Conservation (phyloP, 1,140 invertebrate species). For the Coelopa frigida region DNA sequence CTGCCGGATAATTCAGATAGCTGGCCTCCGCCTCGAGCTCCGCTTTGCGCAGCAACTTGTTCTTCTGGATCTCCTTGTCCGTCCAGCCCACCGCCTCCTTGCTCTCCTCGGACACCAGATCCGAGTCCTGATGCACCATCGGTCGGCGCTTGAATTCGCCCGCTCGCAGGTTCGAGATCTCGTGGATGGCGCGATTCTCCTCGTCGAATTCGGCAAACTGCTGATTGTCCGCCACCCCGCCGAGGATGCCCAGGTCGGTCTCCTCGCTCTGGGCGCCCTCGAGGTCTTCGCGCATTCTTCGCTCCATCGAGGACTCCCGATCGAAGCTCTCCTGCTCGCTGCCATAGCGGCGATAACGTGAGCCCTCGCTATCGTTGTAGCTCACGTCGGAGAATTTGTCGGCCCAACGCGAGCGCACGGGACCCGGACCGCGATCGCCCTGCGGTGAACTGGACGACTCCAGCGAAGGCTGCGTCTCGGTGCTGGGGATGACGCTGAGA, state of each 20-base stretch:
- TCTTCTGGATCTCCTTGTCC: constrained; percentile 38
- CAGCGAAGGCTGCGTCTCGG: constrained; percentile 40
- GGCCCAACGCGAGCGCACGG: constrained; percentile 47
- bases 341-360: constrained; percentile 33
- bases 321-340: constrained; percentile 44
- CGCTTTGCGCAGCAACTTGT: constrained; percentile 35
- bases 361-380: constrained; percentile 46
- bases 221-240: constrained; percentile 32
- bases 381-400: constrained; percentile 48
- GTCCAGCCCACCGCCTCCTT: constrained; percentile 34
- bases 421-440: constrained; percentile 43
- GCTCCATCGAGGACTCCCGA: constrained; percentile 43
- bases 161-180: constrained; percentile 36
- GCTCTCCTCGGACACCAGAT: constrained; percentile 42
- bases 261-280: constrained; percentile 33
- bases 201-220: constrained; percentile 43
- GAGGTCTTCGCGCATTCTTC: constrained; percentile 39
- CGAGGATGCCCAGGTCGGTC: constrained; percentile 30
- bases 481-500: constrained; percentile 38
- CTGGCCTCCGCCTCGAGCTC: constrained; percentile 36
- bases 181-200: constrained; percentile 43
- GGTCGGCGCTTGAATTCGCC: constrained; percentile 40
- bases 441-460: constrained; percentile 49
- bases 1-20: constrained; percentile 30
- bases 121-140: constrained; percentile 41